Base-by-base conservation (phyloP, 2,797 vertebrate species). In the Bucorvus abyssinicus region DNA sequence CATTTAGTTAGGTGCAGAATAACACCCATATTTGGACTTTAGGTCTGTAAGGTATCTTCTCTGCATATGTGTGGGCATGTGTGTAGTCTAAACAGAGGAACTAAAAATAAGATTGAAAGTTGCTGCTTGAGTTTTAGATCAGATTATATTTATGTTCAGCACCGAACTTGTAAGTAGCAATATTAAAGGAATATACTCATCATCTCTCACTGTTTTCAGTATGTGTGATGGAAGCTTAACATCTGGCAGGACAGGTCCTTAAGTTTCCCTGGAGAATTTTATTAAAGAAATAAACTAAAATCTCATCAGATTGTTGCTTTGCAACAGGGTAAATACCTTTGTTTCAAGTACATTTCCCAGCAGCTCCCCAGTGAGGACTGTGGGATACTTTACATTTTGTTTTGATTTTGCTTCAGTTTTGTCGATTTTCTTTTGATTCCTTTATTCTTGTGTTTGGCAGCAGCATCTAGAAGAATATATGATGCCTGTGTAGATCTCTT, bases 221-320 rank as follows among this genome's bases (percentile, higher is more conserved):
- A 55, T 1, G 1, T 55, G 34, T 81, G 13, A 14, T 42, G 27
- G 49, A 45, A 88, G 42, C n/a, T 94, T 78, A 10, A 18, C 13
- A 44, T 77, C 68, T 3, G 2, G 10, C 57, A 85, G 45, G 38
- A 88, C 20, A 65, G 50, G 30, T 55, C 42, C 6, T 0, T 55
- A 52, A 52, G 40, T 57, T 83, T 53, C 42, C 45, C 18, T 8
- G 26, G 24, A 81, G 17, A 56, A 49, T 44, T 77, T 89, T 55
- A 12, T 24, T 24, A 16, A 14, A 2, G 0, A 36, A 26, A 10
- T 49, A 7, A 7, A 5, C 40, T 5, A 7, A 21, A 70, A 12
- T 76, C 16, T 69, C 36, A n/a, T 88, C 30, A 44, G 24, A 55
- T 36, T 61, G 6, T 57, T 73, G 12, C 26, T 90, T 76, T 78